Evolutionary conservation across 2,888 invertebrate genomes (phyloP).

Genomic region (Monopis laevigella): DNA sequence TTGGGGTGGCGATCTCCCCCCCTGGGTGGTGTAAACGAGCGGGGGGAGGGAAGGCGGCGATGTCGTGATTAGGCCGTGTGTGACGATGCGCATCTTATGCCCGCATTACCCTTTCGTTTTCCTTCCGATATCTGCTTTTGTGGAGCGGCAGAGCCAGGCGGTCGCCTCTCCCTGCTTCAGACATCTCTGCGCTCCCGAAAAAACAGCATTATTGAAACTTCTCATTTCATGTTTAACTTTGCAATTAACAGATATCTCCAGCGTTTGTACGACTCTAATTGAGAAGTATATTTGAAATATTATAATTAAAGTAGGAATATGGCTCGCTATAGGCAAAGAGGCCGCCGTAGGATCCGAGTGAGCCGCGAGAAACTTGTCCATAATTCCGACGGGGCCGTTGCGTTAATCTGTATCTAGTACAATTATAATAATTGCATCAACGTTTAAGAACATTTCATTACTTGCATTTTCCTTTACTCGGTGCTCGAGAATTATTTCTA

Average conservation of each 20-base stretch:
- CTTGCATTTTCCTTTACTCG: slow-evolving; percentile 29
- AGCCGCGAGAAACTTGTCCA: slow-evolving; percentile 29
- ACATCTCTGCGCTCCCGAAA: background rate
- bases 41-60: slow-evolving; percentile 23
- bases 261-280: slow-evolving; percentile 1
- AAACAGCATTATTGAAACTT: slow-evolving; percentile 3
- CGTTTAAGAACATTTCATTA: slow-evolving; percentile 41
- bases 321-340: slow-evolving; percentile 13
- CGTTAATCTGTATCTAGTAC: slow-evolving; percentile 36
- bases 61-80: slow-evolving; percentile 64
- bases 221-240: slow-evolving; percentile 5
- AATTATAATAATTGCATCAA: slow-evolving; percentile 44
- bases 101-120: slow-evolving; percentile 67
- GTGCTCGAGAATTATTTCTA: slow-evolving; percentile 37
- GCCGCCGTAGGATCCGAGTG: slow-evolving; percentile 12
- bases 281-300: slow-evolving; percentile 14
- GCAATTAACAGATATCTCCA: slow-evolving; percentile 1
- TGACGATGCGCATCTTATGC: slow-evolving; percentile 66
- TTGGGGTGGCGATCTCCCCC: slow-evolving; percentile 32
- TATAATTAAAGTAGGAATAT: slow-evolving; percentile 12
- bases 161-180: slow-evolving; percentile 1
- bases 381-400: slow-evolving; percentile 25
- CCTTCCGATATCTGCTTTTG: slow-evolving; percentile 66
- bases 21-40: slow-evolving; percentile 20
- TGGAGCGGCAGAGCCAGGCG: slow-evolving; percentile 20